These are phyloP conservation scores for Mungos mungo DNA, from an alignment of 2,113 vertebrate genomes.

Conservation along the genomic window DNA sequence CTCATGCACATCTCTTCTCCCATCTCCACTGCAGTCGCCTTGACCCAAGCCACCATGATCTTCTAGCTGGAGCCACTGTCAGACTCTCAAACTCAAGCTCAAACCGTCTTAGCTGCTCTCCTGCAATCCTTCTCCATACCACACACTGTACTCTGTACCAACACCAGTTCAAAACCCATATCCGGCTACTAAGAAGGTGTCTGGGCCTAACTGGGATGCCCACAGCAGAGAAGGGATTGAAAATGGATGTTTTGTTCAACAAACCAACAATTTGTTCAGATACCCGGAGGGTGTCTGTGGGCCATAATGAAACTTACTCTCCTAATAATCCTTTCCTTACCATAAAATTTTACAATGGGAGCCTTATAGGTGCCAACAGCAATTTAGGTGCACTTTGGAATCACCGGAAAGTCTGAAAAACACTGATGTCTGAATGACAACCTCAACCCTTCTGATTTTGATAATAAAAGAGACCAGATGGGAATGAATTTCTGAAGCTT, in stretches of 20 bases:
- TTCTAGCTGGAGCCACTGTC: background rate
- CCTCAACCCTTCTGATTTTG: background rate
- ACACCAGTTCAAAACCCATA: background rate
- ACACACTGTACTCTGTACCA: background rate
- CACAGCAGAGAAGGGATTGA: background rate
- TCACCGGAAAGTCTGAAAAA: background rate
- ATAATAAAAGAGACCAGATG: background rate
- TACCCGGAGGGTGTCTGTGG: background rate
- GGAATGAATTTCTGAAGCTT: background rate
- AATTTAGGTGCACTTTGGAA: background rate
- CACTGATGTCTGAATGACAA: background rate
- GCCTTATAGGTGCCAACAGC: background rate
- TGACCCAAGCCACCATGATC: background rate
- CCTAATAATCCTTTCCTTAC: background rate
- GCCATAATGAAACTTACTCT: background rate
- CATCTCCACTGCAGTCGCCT: background rate
- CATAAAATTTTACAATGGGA: background rate
- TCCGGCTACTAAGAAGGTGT: rapidly evolving
- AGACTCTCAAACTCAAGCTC: too few species aligned
- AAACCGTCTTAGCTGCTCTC: background rate
- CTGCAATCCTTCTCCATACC: background rate
- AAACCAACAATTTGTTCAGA: background rate
- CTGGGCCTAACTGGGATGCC: background rate
- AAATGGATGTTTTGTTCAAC: background rate
- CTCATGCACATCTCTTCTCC: background rate